Percentiles rank a stretch among this genome's conserved stretches.
phyloP scores from a whole-genome alignment of 2,113 vertebrate species.

The Microtus richardsoni region DNA sequence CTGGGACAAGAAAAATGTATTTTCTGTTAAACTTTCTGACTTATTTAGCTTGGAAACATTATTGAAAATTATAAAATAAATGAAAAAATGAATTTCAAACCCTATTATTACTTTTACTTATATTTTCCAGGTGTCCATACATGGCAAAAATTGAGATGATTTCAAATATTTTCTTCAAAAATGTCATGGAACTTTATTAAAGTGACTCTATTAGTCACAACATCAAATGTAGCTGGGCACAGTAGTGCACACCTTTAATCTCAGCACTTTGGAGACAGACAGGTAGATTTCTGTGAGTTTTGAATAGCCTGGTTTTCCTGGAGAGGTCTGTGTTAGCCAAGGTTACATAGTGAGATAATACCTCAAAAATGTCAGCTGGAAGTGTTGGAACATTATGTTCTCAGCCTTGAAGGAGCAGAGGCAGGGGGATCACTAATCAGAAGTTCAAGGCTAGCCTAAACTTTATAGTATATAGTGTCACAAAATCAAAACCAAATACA shows the following conservation, averaged over 20 bases:
- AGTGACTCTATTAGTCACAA: neutral
- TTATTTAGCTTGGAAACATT: conserved; percentile 44
- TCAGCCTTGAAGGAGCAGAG: neutral
- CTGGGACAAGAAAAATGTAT: neutral
- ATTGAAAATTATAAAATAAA: conserved; percentile 35
- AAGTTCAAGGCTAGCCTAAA: neutral
- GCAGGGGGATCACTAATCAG: neutral
- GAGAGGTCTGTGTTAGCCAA: neutral
- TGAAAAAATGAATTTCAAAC: conserved; percentile 32
- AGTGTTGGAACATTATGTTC: neutral
- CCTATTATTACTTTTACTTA: neutral
- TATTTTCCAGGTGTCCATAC: neutral
- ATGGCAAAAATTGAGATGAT: neutral
- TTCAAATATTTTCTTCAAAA: conserved; percentile 12
- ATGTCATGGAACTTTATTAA: neutral
- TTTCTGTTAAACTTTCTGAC: conserved; percentile 9
- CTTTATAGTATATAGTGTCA: neutral
- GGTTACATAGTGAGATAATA: neutral
- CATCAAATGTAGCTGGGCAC: neutral
- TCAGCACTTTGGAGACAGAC: neutral
- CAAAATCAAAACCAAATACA: neutral
- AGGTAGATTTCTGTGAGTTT: neutral
- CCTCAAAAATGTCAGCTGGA: neutral
- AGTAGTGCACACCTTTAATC: neutral
- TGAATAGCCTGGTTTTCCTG: neutral